A percentile compares a stretch with the other conserved stretches of the same genome.
Conservation (phyloP, 2,888 invertebrate species). For the Eulithis testata region DNA sequence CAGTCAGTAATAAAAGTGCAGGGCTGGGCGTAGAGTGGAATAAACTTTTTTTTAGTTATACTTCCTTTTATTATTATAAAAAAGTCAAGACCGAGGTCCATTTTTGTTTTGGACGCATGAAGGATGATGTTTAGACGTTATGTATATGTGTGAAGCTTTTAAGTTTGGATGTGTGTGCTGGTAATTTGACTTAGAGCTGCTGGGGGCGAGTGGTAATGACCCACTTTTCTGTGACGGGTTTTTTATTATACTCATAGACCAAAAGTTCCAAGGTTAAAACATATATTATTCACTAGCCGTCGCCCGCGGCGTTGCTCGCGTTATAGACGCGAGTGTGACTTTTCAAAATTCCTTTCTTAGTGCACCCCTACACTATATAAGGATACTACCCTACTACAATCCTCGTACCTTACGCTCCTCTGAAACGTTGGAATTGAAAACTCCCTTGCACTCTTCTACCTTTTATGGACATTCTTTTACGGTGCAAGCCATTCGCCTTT, state of each 20-base stretch:
- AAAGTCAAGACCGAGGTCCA: constrained; percentile 72
- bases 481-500: too few relatives aligned
- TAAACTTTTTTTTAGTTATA: constrained; percentile 64
- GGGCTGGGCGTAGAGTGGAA: constrained; percentile 72
- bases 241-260: constrained; percentile 1
- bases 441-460: too few relatives aligned
- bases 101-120: constrained; percentile 70
- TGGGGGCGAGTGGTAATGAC: constrained; percentile 36
- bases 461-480: too few relatives aligned
- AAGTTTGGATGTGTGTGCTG: constrained; percentile 45
- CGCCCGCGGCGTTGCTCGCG: too few relatives aligned
- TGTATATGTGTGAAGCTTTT: constrained; percentile 44
- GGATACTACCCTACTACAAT: too few relatives aligned
- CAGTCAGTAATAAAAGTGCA: constrained; percentile 68
- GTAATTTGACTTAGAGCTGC: constrained; percentile 35
- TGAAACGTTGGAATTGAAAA: too few relatives aligned
- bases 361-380: too few relatives aligned
- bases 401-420: too few relatives aligned
- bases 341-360: too few relatives aligned
- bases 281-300: background rate
- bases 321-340: too few relatives aligned
- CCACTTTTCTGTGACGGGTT: constrained; percentile 36
- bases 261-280: constrained; percentile 19
- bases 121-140: constrained; percentile 72
- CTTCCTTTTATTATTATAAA: constrained; percentile 78